These are phyloP conservation scores for Loxodonta africana DNA, from an alignment of 2,113 vertebrate species.

Conservation along the genomic window DNA sequence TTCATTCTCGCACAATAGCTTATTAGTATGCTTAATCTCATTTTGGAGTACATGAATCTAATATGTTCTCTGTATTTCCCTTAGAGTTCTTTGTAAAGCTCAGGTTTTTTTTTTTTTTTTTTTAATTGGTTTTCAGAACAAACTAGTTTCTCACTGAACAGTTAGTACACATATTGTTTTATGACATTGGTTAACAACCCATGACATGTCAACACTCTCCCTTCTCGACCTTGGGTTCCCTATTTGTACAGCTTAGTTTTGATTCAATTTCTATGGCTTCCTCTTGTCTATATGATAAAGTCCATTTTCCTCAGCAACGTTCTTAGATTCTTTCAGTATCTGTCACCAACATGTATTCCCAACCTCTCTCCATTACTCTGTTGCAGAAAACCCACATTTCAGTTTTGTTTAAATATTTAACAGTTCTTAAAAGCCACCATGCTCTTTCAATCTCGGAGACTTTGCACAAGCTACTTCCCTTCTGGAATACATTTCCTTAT, in stretches of 20 bases:
- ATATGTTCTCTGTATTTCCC: not conserved
- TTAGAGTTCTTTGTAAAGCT: not conserved
- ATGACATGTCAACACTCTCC: too few relatives aligned
- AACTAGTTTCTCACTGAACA: too few relatives aligned
- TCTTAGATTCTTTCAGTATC: not conserved
- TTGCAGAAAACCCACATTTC: not conserved
- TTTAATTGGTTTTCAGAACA: too few relatives aligned
- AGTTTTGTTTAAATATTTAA: not conserved
- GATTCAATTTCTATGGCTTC: not conserved
- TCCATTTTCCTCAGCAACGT: not conserved
- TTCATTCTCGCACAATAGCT: not conserved
- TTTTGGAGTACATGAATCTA: not conserved
- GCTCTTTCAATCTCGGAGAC: not conserved
- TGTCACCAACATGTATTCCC: not conserved
- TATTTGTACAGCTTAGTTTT: not conserved
- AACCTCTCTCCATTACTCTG: not conserved
- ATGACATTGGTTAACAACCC: too few relatives aligned
- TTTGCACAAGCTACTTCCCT: not conserved
- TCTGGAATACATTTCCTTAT: not conserved
- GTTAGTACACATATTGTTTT: too few relatives aligned
- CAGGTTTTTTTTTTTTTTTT: too few relatives aligned
- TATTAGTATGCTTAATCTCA: not conserved
- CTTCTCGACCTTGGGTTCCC: too few relatives aligned
- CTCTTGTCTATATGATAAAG: not conserved
- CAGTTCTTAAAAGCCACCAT: not conserved